Percentiles rank a stretch among this genome's conserved stretches.
Evolutionary conservation across 2,113 vertebrate genomes (phyloP).

Genomic region (Platycercus adscitus): DNA sequence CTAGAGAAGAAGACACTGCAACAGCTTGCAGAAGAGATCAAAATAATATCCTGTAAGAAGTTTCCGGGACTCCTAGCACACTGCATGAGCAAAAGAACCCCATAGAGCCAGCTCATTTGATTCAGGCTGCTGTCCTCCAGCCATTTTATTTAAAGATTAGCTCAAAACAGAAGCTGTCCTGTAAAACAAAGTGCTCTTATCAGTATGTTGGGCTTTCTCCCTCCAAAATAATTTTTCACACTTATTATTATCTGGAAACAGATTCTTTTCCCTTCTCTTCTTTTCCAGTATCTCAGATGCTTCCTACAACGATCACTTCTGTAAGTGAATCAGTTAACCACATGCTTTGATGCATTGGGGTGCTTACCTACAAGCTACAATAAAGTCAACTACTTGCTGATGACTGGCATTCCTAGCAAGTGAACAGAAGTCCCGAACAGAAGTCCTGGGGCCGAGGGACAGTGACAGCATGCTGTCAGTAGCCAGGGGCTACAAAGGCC

Average conservation of each 20-base stretch:
- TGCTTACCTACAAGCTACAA: neutral
- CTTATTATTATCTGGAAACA: neutral
- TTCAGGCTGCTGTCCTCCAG: neutral
- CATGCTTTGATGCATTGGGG: neutral
- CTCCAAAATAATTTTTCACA: neutral
- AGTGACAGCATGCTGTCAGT: neutral
- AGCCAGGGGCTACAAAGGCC: neutral
- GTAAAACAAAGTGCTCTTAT: neutral
- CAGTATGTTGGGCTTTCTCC: too few relatives aligned
- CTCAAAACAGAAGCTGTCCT: neutral
- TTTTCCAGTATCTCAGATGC: neutral
- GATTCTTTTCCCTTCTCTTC: neutral
- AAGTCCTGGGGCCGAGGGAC: accelerated
- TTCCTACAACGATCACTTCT: neutral
- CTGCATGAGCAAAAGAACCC: neutral
- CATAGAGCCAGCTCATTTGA: neutral
- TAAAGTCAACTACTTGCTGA: neutral
- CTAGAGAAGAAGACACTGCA: neutral
- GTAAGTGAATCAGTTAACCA: neutral
- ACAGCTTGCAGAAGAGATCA: neutral
- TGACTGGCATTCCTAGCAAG: neutral
- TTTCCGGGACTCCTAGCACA: neutral
- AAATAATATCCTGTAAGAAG: neutral
- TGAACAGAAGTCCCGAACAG: neutral
- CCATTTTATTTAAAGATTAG: neutral